Conservation (phyloP, 2,888 invertebrate genomes). For the Yponomeuta sedellus region DNA sequence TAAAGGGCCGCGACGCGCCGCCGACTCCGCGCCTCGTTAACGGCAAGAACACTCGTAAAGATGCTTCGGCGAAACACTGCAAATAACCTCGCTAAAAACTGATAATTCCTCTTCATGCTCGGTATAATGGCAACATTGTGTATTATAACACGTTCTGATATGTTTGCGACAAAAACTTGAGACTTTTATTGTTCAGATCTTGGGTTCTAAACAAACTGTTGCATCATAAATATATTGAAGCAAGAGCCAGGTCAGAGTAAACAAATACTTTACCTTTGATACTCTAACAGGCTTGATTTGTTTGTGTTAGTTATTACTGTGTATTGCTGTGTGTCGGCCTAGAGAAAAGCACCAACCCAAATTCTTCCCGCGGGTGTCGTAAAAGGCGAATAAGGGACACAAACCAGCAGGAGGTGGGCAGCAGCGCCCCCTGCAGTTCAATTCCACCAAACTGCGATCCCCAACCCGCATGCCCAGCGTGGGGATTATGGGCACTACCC, state of each 20-base stretch:
- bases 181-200: background rate
- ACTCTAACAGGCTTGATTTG: background rate
- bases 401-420: too few relatives aligned
- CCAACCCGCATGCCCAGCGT: too few relatives aligned
- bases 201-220: background rate
- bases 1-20: conserved; percentile 49
- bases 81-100: conserved; percentile 11
- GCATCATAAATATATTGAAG: background rate
- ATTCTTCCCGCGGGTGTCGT: too few relatives aligned
- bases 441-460: too few relatives aligned
- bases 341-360: too few relatives aligned
- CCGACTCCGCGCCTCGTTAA: conserved; percentile 63
- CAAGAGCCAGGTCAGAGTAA: background rate
- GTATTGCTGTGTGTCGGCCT: too few relatives aligned
- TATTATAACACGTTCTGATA: background rate
- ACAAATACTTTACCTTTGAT: too few relatives aligned
- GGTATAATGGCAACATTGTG: conserved; percentile 7
- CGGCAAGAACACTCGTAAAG: conserved; percentile 59
- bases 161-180: background rate
- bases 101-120: conserved; percentile 10
- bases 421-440: too few relatives aligned
- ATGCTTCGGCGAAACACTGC: conserved; percentile 56
- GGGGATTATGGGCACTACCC: too few relatives aligned
- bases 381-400: too few relatives aligned
- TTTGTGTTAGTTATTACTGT: background rate